A percentile compares a stretch with the other conserved stretches of the same genome.
Evolutionary conservation across 2,797 vertebrate species (phyloP).

Genomic region (Capromys pilorides): DNA sequence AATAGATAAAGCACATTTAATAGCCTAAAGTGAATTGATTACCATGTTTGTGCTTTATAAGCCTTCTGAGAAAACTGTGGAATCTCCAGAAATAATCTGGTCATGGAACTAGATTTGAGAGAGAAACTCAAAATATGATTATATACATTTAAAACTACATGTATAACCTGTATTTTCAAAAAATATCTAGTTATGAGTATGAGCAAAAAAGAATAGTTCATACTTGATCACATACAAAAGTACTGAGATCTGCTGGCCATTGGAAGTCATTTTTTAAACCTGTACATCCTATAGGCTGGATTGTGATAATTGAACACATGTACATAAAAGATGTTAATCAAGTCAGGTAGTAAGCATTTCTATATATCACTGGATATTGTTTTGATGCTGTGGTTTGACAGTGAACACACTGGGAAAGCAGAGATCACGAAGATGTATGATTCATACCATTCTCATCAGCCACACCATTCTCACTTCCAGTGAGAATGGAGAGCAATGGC

Average conservation of each 20-base stretch:
- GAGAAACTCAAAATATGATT: conserved; percentile 58
- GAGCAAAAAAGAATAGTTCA: conserved; percentile 73
- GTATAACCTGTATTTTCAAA: conserved; percentile 5
- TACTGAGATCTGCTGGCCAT: not conserved
- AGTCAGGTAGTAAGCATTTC: not conserved
- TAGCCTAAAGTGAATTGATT: conserved; percentile 78
- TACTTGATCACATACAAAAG: conserved; percentile 64
- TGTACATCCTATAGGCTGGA: not conserved
- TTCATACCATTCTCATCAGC: not conserved
- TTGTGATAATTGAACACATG: not conserved
- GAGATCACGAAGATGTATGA: not conserved
- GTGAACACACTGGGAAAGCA: not conserved
- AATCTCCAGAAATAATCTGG: conserved; percentile 65
- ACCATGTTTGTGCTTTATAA: conserved; percentile 70
- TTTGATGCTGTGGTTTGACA: not conserved
- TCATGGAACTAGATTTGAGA: conserved; percentile 23
- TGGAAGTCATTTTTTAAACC: not conserved
- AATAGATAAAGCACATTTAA: conserved; percentile 82
- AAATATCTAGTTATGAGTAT: conserved; percentile 77
- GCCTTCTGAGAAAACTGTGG: conserved; percentile 60
- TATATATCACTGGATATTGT: not conserved
- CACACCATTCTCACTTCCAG: not conserved
- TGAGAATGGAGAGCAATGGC: not conserved
- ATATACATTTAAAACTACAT: conserved; percentile 58
- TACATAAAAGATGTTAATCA: not conserved